Conservation (phyloP, 2,888 invertebrate species). For the Melieria crassipennis region DNA sequence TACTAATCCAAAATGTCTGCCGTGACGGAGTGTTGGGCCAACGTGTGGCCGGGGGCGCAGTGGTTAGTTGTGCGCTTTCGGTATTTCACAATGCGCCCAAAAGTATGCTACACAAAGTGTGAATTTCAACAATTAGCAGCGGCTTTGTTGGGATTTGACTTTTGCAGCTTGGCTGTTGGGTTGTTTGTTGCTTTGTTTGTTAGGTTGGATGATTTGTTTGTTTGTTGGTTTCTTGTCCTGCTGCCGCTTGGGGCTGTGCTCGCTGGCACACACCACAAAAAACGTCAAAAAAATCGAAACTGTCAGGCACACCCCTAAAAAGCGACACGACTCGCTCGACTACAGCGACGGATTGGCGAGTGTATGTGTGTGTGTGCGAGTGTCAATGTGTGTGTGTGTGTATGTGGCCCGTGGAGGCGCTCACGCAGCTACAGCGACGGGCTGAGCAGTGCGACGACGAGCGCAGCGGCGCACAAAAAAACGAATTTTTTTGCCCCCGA, state of each 20-base stretch:
- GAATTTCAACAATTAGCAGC: background rate
- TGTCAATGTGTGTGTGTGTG: background rate
- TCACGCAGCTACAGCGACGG: too few species aligned
- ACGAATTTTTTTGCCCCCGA: slow-evolving; percentile 4
- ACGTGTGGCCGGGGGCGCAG: too few species aligned
- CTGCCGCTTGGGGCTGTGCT: slow-evolving; percentile 10
- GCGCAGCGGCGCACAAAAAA: too few species aligned
- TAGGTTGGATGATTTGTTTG: background rate
- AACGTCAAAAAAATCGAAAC: slow-evolving; percentile 28
- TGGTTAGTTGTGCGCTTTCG: background rate
- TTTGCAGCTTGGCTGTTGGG: background rate
- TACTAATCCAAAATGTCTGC: too few species aligned
- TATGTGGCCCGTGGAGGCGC: background rate
- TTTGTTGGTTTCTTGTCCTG: slow-evolving; percentile 4
- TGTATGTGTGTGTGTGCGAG: background rate
- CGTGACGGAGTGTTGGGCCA: too few species aligned
- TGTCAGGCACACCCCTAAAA: slow-evolving; percentile 39
- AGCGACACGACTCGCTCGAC: slow-evolving; percentile 23
- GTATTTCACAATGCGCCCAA: slow-evolving; percentile 12
- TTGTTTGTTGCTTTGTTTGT: slow-evolving; percentile 10
- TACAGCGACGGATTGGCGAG: slow-evolving; percentile 10
- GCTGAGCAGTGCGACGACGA: too few species aligned
- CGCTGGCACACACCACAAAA: slow-evolving; percentile 6
- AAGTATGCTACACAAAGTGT: slow-evolving; percentile 3
- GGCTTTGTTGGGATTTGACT: background rate